These are phyloP conservation scores for Cyaniris semiargus DNA, from an alignment of 2,888 invertebrate species.

Conservation along the genomic window DNA sequence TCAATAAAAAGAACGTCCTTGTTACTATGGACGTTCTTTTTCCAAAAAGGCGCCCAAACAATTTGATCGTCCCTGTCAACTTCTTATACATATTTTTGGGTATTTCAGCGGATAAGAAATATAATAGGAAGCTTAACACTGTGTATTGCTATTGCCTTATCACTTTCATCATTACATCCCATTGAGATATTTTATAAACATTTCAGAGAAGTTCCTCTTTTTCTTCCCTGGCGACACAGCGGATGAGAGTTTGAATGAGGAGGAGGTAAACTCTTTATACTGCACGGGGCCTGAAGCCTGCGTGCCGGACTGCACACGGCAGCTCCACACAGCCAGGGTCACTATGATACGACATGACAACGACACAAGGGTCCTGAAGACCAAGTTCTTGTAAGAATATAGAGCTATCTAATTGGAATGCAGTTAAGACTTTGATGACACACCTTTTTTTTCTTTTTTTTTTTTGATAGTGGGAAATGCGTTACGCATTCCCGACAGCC, in stretches of 20 bases:
- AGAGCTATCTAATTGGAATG: not conserved
- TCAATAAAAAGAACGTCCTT: too few species aligned
- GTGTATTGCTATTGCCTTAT: too few species aligned
- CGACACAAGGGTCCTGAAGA: constrained; percentile 36
- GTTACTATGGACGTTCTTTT: too few species aligned
- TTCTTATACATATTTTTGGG: too few species aligned
- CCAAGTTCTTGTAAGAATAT: constrained; percentile 36
- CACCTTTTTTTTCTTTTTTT: too few species aligned
- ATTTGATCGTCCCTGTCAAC: too few species aligned
- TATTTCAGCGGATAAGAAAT: too few species aligned
- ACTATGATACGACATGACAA: constrained; percentile 39
- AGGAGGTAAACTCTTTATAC: constrained; percentile 49
- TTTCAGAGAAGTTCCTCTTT: constrained; percentile 55
- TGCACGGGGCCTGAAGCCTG: constrained; percentile 48
- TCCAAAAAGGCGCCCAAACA: not conserved
- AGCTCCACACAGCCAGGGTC: constrained; percentile 43
- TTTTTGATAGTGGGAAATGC: too few species aligned
- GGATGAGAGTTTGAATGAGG: constrained; percentile 48
- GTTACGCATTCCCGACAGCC: too few species aligned
- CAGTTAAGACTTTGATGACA: not conserved
- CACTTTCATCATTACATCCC: too few species aligned
- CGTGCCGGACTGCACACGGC: constrained; percentile 49
- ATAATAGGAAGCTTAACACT: too few species aligned
- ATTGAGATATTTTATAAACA: not conserved
- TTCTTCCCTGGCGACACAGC: constrained; percentile 46